Base-by-base conservation (phyloP, 2,113 vertebrate species). In the Seriola rivoliana region DNA sequence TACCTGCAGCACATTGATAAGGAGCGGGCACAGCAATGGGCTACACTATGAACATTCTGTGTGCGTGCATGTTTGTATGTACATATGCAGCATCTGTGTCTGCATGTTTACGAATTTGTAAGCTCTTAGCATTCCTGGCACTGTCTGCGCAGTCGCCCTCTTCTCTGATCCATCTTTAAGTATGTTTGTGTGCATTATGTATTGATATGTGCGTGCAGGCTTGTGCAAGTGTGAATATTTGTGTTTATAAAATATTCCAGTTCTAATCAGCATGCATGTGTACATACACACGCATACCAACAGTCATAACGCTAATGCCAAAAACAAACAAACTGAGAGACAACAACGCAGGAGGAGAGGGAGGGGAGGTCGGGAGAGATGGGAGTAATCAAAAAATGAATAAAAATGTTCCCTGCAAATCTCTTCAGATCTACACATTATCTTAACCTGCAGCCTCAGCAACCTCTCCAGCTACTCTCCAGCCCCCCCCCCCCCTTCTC, bases 321-420 rank as follows among this genome's bases (percentile, higher is more conserved):
- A 95, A 95, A 95, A 94, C 88, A 94, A 94, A 93, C 90, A 92
- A 91, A 90, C 42, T 50, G 82, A 73, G 76, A 92, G 93, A 94
- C 81, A 81, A 88, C 85, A 85, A 79, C 59, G 71, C 80, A 70
- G 75, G 66, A 87, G 65, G 80, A 75, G 78, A 85, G 77, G 63
- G 85, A 66, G 80, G 68, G 42, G 85, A 65, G 85, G 81, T 72
- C 25, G 58, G 71, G 82, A 81, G 85, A 89, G 86, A 81, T 77
- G 89, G 82, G 88, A 91, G 91, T 93, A 96, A 95, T 96, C 96
- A 96, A 96, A 95, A 93, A 96, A 95, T 94, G 96, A 96, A 96
- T 97, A 95, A 95, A 96, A 93, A 96, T 93, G 95, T 96, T 91
- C 55, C 93, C 93, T 89, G 88, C 89, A 95, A 96, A 96, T 96